These are phyloP conservation scores for Apeira syringaria DNA, from an alignment of 2,888 invertebrate genomes.

Conservation along the genomic window DNA sequence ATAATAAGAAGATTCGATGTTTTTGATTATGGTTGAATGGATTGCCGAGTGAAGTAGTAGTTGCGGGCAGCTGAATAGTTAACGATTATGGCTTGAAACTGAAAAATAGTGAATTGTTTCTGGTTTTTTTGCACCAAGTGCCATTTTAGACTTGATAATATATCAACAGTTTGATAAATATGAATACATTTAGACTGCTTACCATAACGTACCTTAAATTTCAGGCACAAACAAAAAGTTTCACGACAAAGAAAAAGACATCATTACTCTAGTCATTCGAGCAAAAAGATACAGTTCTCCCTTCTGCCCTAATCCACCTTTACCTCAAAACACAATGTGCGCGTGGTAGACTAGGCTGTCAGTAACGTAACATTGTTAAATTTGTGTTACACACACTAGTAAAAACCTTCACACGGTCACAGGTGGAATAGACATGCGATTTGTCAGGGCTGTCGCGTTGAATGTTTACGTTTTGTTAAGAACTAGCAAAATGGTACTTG, in stretches of 20 bases:
- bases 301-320: slow-evolving; percentile 25
- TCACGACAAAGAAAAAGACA: slow-evolving; percentile 26
- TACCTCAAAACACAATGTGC: slow-evolving; percentile 14
- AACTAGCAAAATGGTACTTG: not conserved
- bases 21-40: no score
- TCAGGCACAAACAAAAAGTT: slow-evolving; percentile 28
- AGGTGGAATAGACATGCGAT: not conserved
- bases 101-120: no score
- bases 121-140: no score
- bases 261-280: slow-evolving; percentile 33
- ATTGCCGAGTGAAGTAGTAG: no score
- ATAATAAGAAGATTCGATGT: no score
- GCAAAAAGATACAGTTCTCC: slow-evolving; percentile 28
- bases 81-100: no score
- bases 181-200: no score
- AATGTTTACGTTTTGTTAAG: not conserved
- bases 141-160: no score
- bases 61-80: no score
- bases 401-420: not conserved
- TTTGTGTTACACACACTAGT: not conserved
- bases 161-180: not conserved
- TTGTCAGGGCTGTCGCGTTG: not conserved
- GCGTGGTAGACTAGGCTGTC: not conserved
- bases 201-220: slow-evolving; percentile 26
- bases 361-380: no score